phyloP scores from a whole-genome alignment of 2,113 vertebrate genomes.

The Petromus typicus region DNA sequence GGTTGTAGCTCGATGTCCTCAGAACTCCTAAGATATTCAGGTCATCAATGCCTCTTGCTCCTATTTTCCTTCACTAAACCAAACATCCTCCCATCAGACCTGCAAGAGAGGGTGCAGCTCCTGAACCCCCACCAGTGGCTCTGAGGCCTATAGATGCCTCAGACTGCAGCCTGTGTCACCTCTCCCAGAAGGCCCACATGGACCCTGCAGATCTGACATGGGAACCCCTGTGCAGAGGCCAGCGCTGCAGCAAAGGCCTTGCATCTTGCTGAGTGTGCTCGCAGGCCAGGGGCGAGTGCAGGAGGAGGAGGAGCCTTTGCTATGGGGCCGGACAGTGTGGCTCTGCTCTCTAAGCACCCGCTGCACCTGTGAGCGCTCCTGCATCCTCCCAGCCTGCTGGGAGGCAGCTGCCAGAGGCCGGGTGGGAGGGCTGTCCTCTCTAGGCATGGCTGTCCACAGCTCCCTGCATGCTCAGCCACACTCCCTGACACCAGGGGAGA shows the following conservation, averaged over 20 bases:
- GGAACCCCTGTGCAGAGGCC: not conserved
- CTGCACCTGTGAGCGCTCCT: not conserved
- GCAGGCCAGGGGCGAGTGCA: not conserved
- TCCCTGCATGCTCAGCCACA: rapidly evolving
- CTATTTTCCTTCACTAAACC: not conserved
- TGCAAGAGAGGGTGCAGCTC: not conserved
- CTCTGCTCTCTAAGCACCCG: no score
- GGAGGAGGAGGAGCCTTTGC: not conserved
- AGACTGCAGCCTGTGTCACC: not conserved
- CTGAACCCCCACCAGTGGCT: not conserved
- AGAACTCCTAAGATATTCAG: not conserved
- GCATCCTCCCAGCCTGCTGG: not conserved
- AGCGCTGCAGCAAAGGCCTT: rapidly evolving
- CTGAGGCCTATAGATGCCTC: not conserved
- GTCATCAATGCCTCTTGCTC: not conserved
- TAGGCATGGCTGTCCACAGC: not conserved
- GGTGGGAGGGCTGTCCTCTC: not conserved
- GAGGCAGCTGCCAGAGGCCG: not conserved
- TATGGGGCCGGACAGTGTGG: not conserved
- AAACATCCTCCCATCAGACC: not conserved
- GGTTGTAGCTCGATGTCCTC: no score
- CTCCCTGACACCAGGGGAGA: not conserved
- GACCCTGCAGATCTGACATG: not conserved
- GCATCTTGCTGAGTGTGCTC: not conserved
- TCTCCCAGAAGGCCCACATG: rapidly evolving